Evolutionary conservation across 2,113 vertebrate genomes (phyloP), one percentile per base, ranked within the genome.

Genomic region (Dryoscopus gambensis): DNA sequence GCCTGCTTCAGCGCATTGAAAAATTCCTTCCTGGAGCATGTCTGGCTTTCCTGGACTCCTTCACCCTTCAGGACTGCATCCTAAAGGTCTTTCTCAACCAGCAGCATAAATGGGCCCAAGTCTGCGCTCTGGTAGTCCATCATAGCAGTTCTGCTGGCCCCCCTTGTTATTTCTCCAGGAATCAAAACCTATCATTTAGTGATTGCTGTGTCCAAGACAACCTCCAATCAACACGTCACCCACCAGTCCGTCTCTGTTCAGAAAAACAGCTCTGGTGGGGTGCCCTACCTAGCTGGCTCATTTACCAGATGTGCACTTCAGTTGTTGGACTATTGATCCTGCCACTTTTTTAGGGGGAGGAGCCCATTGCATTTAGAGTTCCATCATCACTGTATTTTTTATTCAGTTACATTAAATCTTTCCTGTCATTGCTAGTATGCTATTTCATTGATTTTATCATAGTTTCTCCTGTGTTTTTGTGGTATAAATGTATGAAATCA

Each of bases 1-100:
- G 13, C 14, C 35, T 64, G 14, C 63, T 84, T 55, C 63, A 49
- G 25, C 0, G 0, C 2, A 0, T 62, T 76, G 40, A 31, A 42
- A 31, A 90, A 35, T 42, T 49, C 40, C 47, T 55, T 83, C 8
- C 35, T 47, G 42, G 69, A 42, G 18, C 31, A 6, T 28, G 11
- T 49, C 40, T 35, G 56, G 31, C 63, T 22, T 55, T 62, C 13
- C 14, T 64, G 85, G 37, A 27, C 27, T 80, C 31, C 21, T 62
- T 69, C 40, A 35, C 7, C 15, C 47, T 69, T 55, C 63, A 76
- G 63, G 31, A 55, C 40, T 69, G 7, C 15, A 30, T 42, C 47
- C n/a, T 27, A 49, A 28, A 21, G 35, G 18, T 13, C 70, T 19
- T 47, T 49, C 30, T 84, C 63, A 63, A 16, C 21, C 22, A 70